Percentiles rank a stretch among this genome's conserved stretches.
Evolutionary conservation across 2,888 invertebrate species (phyloP).

Genomic region (Eremobia ochroleuca): DNA sequence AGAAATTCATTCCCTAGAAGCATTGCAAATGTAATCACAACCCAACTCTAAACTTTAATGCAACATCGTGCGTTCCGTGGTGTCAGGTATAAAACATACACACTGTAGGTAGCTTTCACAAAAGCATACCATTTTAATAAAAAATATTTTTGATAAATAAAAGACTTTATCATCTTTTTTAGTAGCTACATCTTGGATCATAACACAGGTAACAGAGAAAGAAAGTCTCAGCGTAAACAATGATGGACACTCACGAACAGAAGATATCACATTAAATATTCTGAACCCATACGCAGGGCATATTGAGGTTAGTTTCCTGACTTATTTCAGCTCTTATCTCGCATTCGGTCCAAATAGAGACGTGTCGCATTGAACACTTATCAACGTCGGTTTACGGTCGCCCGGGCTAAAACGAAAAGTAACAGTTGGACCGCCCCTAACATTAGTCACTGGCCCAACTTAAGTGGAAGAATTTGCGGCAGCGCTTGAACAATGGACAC

Average conservation of each 20-base stretch:
- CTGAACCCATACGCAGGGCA: constrained; percentile 55
- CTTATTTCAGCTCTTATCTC: constrained; percentile 80
- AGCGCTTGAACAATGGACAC: constrained; percentile 78
- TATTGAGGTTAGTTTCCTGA: constrained; percentile 74
- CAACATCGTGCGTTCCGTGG: constrained; percentile 3
- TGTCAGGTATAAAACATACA: constrained; percentile 12
- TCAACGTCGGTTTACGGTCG: constrained; percentile 83
- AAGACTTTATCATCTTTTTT: constrained; percentile 1
- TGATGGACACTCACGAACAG: constrained; percentile 28
- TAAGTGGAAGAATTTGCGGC: constrained; percentile 84
- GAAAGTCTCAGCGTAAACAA: constrained; percentile 23
- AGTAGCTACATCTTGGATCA: constrained; percentile 1
- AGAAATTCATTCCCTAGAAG: neutral
- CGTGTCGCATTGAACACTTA: constrained; percentile 83
- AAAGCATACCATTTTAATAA: neutral
- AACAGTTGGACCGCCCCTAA: constrained; percentile 76
- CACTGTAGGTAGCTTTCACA: neutral
- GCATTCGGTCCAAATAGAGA: constrained; percentile 79
- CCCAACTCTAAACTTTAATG: constrained; percentile 8
- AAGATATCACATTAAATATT: constrained; percentile 64
- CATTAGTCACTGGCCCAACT: constrained; percentile 83
- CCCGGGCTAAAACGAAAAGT: constrained; percentile 82
- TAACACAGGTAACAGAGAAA: constrained; percentile 19
- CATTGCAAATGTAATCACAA: constrained; percentile 17
- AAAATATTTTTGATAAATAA: neutral